Evolutionary conservation across 2,797 vertebrate genomes (phyloP).

Genomic region (Moxostoma hubbsi): DNA sequence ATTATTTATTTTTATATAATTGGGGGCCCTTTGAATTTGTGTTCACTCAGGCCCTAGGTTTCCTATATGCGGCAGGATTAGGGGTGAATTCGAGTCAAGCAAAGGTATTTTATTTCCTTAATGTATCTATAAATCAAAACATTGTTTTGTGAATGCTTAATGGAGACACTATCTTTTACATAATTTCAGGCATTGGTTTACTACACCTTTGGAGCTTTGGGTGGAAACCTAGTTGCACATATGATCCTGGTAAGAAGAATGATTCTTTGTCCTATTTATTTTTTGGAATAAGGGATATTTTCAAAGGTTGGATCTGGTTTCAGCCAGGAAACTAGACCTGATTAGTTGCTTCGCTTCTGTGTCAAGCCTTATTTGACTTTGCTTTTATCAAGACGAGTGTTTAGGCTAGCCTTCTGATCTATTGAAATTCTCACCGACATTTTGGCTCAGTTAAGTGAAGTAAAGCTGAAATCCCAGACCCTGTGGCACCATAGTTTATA

Average conservation of each 20-base stretch:
- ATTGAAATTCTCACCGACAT: not conserved
- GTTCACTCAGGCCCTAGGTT: constrained; percentile 89
- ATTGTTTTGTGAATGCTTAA: not conserved
- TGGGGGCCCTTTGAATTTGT: constrained; percentile 18
- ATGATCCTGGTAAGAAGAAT: constrained; percentile 89
- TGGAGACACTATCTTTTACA: constrained; percentile 18
- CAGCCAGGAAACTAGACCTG: not conserved
- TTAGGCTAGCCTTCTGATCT: not conserved
- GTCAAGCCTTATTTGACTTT: constrained; percentile 1
- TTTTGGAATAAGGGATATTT: not conserved
- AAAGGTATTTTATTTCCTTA: constrained; percentile 80
- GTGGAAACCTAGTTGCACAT: constrained; percentile 93
- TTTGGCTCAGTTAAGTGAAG: not conserved
- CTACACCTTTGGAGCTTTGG: constrained; percentile 96
- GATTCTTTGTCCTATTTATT: not conserved
- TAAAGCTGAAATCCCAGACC: constrained; percentile 1
- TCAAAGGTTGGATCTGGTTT: not conserved
- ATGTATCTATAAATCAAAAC: not conserved
- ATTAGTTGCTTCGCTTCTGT: not conserved
- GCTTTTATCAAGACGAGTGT: constrained; percentile 10
- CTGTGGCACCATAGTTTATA: constrained; percentile 13
- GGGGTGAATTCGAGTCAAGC: constrained; percentile 98
- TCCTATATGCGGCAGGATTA: constrained; percentile 94
- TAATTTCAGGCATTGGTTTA: constrained; percentile 90
- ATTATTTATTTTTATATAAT: not conserved